These are phyloP conservation scores for Drosophila ogumai DNA, from an alignment of 1,140 invertebrate species.

Conservation along the genomic window DNA sequence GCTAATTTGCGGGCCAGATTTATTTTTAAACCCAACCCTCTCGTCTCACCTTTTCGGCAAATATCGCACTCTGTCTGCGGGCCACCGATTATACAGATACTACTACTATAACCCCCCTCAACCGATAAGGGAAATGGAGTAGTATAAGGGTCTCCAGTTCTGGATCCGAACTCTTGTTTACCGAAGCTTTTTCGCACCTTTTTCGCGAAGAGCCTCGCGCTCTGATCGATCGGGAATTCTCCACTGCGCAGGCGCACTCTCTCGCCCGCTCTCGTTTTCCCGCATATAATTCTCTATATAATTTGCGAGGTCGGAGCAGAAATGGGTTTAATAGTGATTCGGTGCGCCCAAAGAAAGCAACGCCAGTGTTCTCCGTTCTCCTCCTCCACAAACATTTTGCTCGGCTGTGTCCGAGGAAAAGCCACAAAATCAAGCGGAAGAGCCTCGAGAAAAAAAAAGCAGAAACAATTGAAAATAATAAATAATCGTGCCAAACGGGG, in stretches of 20 bases:
- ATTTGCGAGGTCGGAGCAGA: slow-evolving; percentile 72
- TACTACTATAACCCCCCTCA: slow-evolving; percentile 12
- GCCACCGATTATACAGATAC: slow-evolving; percentile 16
- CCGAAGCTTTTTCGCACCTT: slow-evolving; percentile 62
- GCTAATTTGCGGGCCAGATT: slow-evolving; percentile 62
- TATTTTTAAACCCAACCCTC: slow-evolving; percentile 62
- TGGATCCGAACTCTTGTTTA: slow-evolving; percentile 24
- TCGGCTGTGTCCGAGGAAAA: slow-evolving; percentile 40
- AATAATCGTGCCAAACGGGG: slow-evolving; percentile 12
- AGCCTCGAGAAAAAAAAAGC: neutral
- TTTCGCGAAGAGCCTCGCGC: slow-evolving; percentile 12
- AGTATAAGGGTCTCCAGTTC: slow-evolving; percentile 10
- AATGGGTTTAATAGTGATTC: slow-evolving; percentile 75
- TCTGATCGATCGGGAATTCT: slow-evolving; percentile 20
- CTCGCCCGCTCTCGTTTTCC: slow-evolving; percentile 46
- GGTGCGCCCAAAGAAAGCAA: slow-evolving; percentile 76
- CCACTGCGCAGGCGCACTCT: slow-evolving; percentile 40
- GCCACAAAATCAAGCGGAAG: slow-evolving; percentile 27
- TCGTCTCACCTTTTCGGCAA: slow-evolving; percentile 2
- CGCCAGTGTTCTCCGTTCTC: slow-evolving; percentile 38
- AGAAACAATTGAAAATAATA: slow-evolving; percentile 15
- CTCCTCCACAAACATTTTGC: slow-evolving; percentile 34
- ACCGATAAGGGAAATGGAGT: slow-evolving; percentile 16
- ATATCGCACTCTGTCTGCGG: slow-evolving; percentile 43
- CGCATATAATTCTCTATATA: slow-evolving; percentile 81